Evolutionary conservation across 1,140 invertebrate genomes (phyloP).

Genomic region (Drosophila ogumai): DNA sequence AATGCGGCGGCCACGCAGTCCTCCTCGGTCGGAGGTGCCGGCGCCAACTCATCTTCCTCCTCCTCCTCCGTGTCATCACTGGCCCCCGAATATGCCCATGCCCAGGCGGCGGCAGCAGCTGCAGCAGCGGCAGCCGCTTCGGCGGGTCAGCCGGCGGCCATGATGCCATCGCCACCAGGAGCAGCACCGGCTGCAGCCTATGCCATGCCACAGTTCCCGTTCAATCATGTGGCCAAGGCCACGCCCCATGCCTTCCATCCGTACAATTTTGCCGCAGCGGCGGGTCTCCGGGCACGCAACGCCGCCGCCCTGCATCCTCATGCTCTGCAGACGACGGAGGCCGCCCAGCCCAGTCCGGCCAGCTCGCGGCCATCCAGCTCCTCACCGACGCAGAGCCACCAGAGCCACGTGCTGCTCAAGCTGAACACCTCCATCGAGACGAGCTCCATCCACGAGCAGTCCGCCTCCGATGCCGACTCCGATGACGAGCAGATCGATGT

Average conservation of each 20-base stretch:
- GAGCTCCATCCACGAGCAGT: slow-evolving; percentile 88
- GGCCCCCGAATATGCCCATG: slow-evolving; percentile 44
- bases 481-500: slow-evolving; percentile 90
- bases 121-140: slow-evolving; percentile 34
- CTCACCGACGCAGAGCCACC: slow-evolving; percentile 84
- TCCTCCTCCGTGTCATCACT: slow-evolving; percentile 8
- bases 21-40: slow-evolving; percentile 19
- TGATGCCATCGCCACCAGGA: slow-evolving; percentile 85
- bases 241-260: slow-evolving; percentile 81
- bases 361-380: slow-evolving; percentile 86
- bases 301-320: slow-evolving; percentile 73
- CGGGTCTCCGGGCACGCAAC: slow-evolving; percentile 77
- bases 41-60: not conserved
- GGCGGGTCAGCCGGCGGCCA: slow-evolving; percentile 44
- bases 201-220: slow-evolving; percentile 85
- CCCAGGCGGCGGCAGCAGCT: slow-evolving; percentile 54
- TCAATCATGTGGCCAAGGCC: slow-evolving; percentile 85
- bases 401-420: slow-evolving; percentile 85
- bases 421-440: slow-evolving; percentile 86
- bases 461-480: slow-evolving; percentile 88
- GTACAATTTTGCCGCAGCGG: slow-evolving; percentile 78
- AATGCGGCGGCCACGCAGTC: slow-evolving; percentile 57
- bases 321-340: slow-evolving; percentile 35
- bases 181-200: slow-evolving; percentile 61
- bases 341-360: slow-evolving; percentile 85